These are phyloP conservation scores for Drosophila hydei DNA, from an alignment of 1,140 invertebrate genomes.

Conservation along the genomic window DNA sequence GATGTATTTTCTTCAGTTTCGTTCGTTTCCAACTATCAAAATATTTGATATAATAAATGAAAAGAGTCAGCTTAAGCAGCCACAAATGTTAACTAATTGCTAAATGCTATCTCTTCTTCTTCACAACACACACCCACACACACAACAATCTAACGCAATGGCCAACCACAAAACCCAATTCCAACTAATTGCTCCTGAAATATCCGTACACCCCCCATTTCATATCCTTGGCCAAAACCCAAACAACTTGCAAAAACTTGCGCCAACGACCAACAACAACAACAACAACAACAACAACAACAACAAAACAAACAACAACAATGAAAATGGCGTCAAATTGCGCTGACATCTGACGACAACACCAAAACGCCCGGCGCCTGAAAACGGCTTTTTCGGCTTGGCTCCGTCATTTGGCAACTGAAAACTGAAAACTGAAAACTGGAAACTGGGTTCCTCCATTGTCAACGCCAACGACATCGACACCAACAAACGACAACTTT, in stretches of 20 bases:
- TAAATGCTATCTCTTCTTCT: slow-evolving; percentile 63
- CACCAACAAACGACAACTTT: slow-evolving; percentile 46
- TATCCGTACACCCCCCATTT: slow-evolving; percentile 61
- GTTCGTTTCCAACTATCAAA: slow-evolving; percentile 8
- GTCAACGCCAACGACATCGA: slow-evolving; percentile 68
- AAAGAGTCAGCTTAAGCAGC: neutral
- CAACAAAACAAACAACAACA: slow-evolving; percentile 56
- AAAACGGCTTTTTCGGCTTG: slow-evolving; percentile 8
- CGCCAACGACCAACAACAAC: slow-evolving; percentile 47
- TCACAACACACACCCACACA: slow-evolving; percentile 34
- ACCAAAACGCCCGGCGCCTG: slow-evolving; percentile 42
- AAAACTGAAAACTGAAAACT: slow-evolving; percentile 1
- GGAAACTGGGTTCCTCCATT: slow-evolving; percentile 37
- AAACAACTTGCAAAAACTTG: slow-evolving; percentile 73
- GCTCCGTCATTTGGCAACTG: slow-evolving; percentile 5
- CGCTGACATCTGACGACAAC: slow-evolving; percentile 77
- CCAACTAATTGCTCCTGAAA: slow-evolving; percentile 81
- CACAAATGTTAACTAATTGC: slow-evolving; percentile 75
- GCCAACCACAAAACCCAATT: slow-evolving; percentile 77
- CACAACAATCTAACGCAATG: slow-evolving; percentile 50
- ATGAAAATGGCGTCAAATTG: slow-evolving; percentile 83
- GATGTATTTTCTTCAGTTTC: slow-evolving; percentile 45
- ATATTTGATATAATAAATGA: slow-evolving; percentile 1
- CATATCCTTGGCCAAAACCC: slow-evolving; percentile 53
- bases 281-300: slow-evolving; percentile 25